A percentile compares a stretch with the other conserved stretches of the same genome.
Evolutionary conservation across 2,797 vertebrate genomes (phyloP).

Genomic region (Lutjanus campechanus): DNA sequence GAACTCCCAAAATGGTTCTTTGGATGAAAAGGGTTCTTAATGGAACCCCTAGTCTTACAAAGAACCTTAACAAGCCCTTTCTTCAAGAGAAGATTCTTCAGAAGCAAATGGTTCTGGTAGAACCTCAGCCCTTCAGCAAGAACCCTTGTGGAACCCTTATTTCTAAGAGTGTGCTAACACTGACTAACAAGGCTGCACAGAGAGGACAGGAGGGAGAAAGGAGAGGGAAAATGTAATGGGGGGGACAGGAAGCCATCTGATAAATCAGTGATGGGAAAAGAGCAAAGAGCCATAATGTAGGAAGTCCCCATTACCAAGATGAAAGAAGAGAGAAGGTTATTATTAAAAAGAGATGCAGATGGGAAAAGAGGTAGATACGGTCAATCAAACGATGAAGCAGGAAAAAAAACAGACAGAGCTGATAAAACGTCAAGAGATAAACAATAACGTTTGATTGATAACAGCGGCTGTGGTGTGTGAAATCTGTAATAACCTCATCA

Average conservation of each 20-base stretch:
- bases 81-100: no score
- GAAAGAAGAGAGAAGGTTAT: conserved; percentile 24
- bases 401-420: neutral
- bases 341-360: conserved; percentile 48
- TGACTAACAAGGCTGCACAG: conserved; percentile 52
- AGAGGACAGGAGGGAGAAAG: conserved; percentile 26
- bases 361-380: conserved; percentile 28
- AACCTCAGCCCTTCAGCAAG: no score
- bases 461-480: conserved; percentile 28
- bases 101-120: no score
- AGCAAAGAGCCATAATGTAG: conserved; percentile 45
- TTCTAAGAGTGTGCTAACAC: conserved; percentile 21
- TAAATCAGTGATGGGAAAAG: conserved; percentile 50
- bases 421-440: conserved; percentile 38
- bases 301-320: conserved; percentile 26
- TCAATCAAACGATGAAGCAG: conserved; percentile 29
- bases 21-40: no score
- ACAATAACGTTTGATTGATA: conserved; percentile 57
- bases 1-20: no score
- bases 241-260: conserved; percentile 51
- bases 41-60: no score
- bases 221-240: conserved; percentile 17
- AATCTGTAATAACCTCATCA: conserved; percentile 65
- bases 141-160: no score
- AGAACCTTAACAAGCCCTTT: no score